These are phyloP conservation scores for Zelostemma sp. DNA, from an alignment of 1,140 invertebrate species.

Conservation along the genomic window DNA sequence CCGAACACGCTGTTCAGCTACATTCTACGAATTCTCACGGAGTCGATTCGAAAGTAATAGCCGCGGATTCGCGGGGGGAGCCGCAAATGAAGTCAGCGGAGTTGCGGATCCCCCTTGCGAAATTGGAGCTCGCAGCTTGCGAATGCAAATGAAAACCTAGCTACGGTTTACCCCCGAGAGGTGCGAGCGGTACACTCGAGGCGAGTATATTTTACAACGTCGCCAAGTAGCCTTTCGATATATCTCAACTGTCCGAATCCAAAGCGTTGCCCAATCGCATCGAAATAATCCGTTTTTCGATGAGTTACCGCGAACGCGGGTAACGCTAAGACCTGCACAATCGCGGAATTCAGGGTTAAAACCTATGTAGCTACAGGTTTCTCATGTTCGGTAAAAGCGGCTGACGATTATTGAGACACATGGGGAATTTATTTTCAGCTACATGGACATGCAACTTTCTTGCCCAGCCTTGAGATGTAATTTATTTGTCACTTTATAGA, in stretches of 20 bases:
- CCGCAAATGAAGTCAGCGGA: too few species aligned
- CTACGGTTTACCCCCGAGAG: neutral
- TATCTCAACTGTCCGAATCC: too few species aligned
- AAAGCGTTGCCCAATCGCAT: too few species aligned
- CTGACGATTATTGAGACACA: too few species aligned
- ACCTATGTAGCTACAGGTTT: too few species aligned
- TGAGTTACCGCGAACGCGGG: too few species aligned
- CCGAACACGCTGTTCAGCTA: conserved; percentile 11
- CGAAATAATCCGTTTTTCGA: too few species aligned
- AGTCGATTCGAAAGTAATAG: conserved; percentile 3
- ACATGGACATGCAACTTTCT: neutral
- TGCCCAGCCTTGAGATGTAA: neutral
- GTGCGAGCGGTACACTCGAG: neutral
- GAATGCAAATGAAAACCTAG: conserved; percentile 19
- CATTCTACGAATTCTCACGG: conserved; percentile 50
- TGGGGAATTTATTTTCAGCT: neutral
- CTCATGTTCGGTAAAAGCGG: too few species aligned
- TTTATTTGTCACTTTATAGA: conserved; percentile 2
- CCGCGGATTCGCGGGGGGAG: conserved; percentile 2
- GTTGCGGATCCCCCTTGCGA: conserved; percentile 18
- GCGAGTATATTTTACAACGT: neutral
- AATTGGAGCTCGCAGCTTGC: neutral
- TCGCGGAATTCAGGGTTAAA: too few species aligned
- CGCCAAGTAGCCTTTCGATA: neutral
- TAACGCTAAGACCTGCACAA: too few species aligned